phyloP scores from a whole-genome alignment of 2,888 invertebrate genomes.

The Apamea crenata region DNA sequence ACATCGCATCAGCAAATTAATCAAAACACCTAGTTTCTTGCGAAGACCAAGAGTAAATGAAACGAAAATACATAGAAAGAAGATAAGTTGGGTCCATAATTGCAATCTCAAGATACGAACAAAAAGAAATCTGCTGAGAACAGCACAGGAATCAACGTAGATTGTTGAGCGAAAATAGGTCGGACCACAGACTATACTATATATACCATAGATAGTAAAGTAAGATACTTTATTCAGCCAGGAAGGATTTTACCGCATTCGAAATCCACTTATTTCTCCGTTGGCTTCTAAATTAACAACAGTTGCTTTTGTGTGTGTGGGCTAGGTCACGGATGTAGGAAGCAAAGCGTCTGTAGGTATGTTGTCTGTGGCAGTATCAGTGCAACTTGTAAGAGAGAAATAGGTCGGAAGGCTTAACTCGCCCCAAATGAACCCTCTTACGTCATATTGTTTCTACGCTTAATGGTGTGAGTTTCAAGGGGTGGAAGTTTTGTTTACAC shows the following conservation, averaged over 20 bases:
- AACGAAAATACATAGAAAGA: slow-evolving; percentile 59
- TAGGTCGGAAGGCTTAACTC: slow-evolving; percentile 72
- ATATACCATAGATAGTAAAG: slow-evolving; percentile 6
- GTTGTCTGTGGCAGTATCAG: slow-evolving; percentile 40
- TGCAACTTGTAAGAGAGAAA: slow-evolving; percentile 59
- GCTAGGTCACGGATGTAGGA: neutral
- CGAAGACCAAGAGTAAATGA: slow-evolving; percentile 38
- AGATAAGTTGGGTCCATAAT: slow-evolving; percentile 70
- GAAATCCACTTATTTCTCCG: neutral
- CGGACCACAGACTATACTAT: slow-evolving; percentile 10
- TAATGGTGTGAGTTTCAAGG: slow-evolving; percentile 73
- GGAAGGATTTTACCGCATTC: slow-evolving; percentile 8
- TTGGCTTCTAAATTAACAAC: neutral
- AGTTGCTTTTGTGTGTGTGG: slow-evolving; percentile 16
- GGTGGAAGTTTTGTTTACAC: slow-evolving; percentile 64
- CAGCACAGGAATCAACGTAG: slow-evolving; percentile 65
- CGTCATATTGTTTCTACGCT: slow-evolving; percentile 66
- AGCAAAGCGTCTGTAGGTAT: slow-evolving; percentile 16
- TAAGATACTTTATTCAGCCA: slow-evolving; percentile 18
- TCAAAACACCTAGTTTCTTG: slow-evolving; percentile 42
- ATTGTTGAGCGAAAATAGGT: slow-evolving; percentile 62
- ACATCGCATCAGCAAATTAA: slow-evolving; percentile 33
- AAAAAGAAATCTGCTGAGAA: slow-evolving; percentile 71
- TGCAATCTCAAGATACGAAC: slow-evolving; percentile 68
- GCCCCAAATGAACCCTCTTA: slow-evolving; percentile 62